Evolutionary conservation across 2,797 vertebrate genomes (phyloP).

Genomic region (Gastrophryne carolinensis): DNA sequence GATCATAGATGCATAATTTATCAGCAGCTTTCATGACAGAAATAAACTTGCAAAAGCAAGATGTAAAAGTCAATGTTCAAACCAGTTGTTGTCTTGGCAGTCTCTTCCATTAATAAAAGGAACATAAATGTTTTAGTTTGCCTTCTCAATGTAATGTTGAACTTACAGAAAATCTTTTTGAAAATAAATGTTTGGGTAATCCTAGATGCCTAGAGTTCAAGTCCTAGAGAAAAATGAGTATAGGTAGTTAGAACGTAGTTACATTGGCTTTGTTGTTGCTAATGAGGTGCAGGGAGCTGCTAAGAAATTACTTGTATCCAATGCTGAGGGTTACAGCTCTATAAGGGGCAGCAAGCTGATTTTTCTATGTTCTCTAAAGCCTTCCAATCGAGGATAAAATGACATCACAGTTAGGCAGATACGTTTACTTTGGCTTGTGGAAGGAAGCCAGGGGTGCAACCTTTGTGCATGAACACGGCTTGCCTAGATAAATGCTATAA

Average conservation of each 20-base stretch:
- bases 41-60: not conserved
- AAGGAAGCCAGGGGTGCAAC: not conserved
- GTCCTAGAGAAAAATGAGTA: slow-evolving; percentile 16
- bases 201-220: not conserved
- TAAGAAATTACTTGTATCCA: slow-evolving; percentile 10
- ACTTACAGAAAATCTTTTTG: not conserved
- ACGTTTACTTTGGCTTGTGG: not conserved
- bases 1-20: slow-evolving; percentile 19
- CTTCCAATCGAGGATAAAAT: slow-evolving; percentile 1
- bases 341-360: not conserved
- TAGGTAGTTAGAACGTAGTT: slow-evolving; percentile 33
- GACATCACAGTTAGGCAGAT: slow-evolving; percentile 17
- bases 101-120: slow-evolving; percentile 1
- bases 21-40: slow-evolving; percentile 11
- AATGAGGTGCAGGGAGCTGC: slow-evolving; percentile 22
- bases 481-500: too few relatives aligned
- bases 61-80: not conserved
- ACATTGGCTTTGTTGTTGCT: slow-evolving; percentile 29
- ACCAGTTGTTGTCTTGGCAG: not conserved
- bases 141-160: not conserved
- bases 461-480: not conserved
- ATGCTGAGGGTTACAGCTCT: not conserved
- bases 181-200: not conserved
- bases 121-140: slow-evolving; percentile 9
- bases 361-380: slow-evolving; percentile 14